A percentile compares a stretch with the other conserved stretches of the same genome.
Evolutionary conservation across 2,797 vertebrate species (phyloP).

Genomic region (Syngnathus rostellatus): DNA sequence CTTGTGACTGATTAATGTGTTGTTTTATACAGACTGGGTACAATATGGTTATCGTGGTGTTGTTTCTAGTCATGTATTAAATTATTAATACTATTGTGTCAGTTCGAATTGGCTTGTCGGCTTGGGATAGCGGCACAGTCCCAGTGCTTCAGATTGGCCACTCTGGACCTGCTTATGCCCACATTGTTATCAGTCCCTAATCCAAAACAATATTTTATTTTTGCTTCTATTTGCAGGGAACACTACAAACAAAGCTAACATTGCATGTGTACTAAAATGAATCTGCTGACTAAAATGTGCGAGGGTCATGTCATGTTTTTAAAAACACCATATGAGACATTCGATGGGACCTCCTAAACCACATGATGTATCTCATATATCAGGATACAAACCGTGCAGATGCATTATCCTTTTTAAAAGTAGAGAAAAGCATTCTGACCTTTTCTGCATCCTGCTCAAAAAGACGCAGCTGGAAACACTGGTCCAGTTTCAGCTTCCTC

Average conservation of each 20-base stretch:
- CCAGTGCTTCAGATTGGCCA: neutral
- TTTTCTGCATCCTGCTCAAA: constrained; percentile 97
- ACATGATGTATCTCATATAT: neutral
- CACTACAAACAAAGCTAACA: neutral
- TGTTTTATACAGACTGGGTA: too few species aligned
- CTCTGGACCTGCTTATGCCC: neutral
- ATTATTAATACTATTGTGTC: too few species aligned
- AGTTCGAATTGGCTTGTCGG: too few species aligned
- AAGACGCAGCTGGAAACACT: constrained; percentile 93
- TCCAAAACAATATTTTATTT: neutral
- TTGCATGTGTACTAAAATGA: constrained; percentile 17
- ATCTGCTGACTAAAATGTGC: constrained; percentile 10
- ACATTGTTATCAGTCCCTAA: neutral
- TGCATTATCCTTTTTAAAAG: neutral
- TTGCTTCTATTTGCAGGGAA: neutral
- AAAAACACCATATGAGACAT: constrained; percentile 3
- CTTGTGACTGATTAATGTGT: too few species aligned
- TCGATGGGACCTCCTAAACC: neutral
- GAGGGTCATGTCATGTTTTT: constrained; percentile 16
- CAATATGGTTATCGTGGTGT: too few species aligned
- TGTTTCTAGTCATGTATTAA: too few species aligned
- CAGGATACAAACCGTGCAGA: neutral
- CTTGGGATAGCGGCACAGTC: neutral
- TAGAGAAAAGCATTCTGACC: constrained; percentile 57
- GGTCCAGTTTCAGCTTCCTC: constrained; percentile 84